Conservation (phyloP, 2,888 invertebrate genomes). For the Plebejus melissa region DNA sequence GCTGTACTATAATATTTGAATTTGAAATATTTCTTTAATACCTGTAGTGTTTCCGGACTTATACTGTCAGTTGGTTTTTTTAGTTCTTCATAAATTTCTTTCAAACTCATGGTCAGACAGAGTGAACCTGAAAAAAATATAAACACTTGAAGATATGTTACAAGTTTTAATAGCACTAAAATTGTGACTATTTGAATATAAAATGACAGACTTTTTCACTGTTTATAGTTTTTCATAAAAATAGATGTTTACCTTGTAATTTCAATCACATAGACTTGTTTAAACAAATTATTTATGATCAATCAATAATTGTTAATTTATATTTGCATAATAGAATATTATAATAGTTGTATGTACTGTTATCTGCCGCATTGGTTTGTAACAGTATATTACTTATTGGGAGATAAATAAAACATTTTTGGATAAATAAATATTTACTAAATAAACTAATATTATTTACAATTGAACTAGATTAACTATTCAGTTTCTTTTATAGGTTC, state of each 20-base stretch:
- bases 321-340: too few relatives aligned
- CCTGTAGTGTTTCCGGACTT: constrained; percentile 5
- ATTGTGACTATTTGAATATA: background rate
- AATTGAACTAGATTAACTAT: constrained; percentile 47
- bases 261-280: too few relatives aligned
- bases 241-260: too few relatives aligned
- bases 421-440: constrained; percentile 52
- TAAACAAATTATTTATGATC: too few relatives aligned
- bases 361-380: background rate
- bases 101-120: background rate
- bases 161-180: background rate
- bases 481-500: constrained; percentile 83
- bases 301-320: too few relatives aligned
- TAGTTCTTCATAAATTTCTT: background rate
- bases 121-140: constrained; percentile 5
- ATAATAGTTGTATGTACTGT: too few relatives aligned
- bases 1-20: background rate
- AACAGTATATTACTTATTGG: background rate
- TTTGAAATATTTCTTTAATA: background rate
- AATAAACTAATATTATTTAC: constrained; percentile 59
- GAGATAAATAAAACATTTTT: constrained; percentile 26
- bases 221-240: background rate
- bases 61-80: constrained; percentile 16
- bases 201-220: background rate
- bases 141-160: background rate